Evolutionary conservation across 2,113 vertebrate genomes (phyloP).

Genomic region (Lycaon pictus): DNA sequence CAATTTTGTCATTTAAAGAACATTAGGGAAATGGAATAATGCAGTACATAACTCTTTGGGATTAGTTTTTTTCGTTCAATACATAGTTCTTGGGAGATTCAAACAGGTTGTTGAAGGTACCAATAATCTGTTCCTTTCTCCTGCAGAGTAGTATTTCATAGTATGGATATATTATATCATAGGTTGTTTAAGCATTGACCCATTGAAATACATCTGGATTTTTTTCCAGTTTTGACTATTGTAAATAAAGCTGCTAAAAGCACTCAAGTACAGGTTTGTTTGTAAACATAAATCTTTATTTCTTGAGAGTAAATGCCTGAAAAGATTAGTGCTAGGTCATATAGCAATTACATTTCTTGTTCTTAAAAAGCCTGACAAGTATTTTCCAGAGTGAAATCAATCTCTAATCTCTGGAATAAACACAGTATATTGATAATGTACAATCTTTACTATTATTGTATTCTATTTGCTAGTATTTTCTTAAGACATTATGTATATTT

Average conservation of each 20-base stretch:
- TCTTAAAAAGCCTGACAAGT: not conserved
- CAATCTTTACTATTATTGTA: not conserved
- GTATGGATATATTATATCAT: not conserved
- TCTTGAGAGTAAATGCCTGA: not conserved
- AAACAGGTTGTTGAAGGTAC: not conserved
- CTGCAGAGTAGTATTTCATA: not conserved
- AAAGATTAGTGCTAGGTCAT: not conserved
- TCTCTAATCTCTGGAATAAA: slow-evolving; percentile 10
- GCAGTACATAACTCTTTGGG: not conserved
- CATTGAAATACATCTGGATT: not conserved
- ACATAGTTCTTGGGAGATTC: not conserved
- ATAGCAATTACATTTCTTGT: not conserved
- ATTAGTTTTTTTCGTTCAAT: not conserved
- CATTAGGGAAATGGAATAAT: not conserved
- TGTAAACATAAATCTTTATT: slow-evolving; percentile 31
- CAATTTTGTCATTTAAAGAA: not conserved
- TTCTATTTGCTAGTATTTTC: slow-evolving; percentile 13
- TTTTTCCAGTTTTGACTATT: not conserved
- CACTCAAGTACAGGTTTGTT: not conserved
- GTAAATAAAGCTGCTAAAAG: not conserved
- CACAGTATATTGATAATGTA: not conserved
- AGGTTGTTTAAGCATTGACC: not conserved
- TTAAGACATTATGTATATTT: not conserved
- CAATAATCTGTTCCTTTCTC: not conserved
- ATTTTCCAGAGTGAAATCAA: slow-evolving; percentile 2